Evolutionary conservation across 1,140 invertebrate species (phyloP).

Genomic region (Hyposmocoma kahamanoa): DNA sequence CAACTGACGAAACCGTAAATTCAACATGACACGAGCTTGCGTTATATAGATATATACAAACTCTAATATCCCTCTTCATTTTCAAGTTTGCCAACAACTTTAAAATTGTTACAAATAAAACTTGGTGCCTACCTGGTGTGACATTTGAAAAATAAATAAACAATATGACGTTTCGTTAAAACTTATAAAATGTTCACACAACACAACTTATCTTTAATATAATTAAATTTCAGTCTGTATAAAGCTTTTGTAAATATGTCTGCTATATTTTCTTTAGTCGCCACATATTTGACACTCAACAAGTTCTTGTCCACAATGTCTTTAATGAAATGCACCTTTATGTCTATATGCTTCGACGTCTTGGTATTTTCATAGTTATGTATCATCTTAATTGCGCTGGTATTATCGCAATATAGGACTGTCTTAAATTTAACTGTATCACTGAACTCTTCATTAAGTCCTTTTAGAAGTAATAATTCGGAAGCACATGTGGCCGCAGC

Average conservation of each 20-base stretch:
- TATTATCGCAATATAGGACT: conserved; percentile 6
- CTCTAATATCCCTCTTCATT: too few species aligned
- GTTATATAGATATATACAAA: too few species aligned
- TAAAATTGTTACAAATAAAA: too few species aligned
- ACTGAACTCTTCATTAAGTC: neutral
- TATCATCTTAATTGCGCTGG: neutral
- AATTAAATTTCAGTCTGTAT: neutral
- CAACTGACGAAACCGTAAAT: too few species aligned
- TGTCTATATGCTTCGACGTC: conserved; percentile 8
- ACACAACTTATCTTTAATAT: too few species aligned
- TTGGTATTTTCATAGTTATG: conserved; percentile 9
- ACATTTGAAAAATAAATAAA: too few species aligned
- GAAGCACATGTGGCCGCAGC: neutral
- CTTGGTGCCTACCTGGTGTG: too few species aligned
- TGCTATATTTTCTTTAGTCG: conserved; percentile 3
- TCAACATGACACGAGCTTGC: too few species aligned
- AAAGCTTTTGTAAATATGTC: conserved; percentile 7
- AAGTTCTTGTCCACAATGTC: neutral
- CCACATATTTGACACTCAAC: neutral
- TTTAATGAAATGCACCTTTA: conserved; percentile 8
- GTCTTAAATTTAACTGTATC: too few species aligned
- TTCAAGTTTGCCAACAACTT: too few species aligned
- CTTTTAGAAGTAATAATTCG: neutral
- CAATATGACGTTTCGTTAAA: too few species aligned
- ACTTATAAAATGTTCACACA: too few species aligned